Base-by-base conservation (phyloP, 2,888 invertebrate genomes). In the Mythimna vitellina region DNA sequence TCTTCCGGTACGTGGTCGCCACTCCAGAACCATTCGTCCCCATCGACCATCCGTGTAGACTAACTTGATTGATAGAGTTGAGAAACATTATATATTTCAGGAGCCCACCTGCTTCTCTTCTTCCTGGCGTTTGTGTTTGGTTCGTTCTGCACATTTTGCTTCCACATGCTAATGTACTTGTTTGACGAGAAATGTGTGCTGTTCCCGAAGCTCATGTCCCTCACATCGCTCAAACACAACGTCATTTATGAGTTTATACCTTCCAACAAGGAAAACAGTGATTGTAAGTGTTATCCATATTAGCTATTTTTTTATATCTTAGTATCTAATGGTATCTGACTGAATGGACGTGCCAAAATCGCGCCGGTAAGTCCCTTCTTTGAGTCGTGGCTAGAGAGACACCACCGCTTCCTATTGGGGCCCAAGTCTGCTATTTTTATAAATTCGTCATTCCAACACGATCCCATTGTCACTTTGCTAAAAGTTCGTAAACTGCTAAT, bases 121-220 rank as follows among this genome's bases (percentile, higher is more conserved):
- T 95, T 95, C 82, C 79, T 96, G 84, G 92, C 95, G 9, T 96
- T 96, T 77, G 92, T 96, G 2, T 96, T 95, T 71, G 96, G 96
- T 14, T 94, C 94, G 3, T 94, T 95, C 87, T 96, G 95, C 88
- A 95, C 96, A 0, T 95, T 95, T 85, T 95, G 94, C 86, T 95
- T 96, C 85, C 94, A 96, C 87, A 92, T 95, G 92, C 88, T 96
- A 35, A 96, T 95, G 94, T 95, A 94, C 80, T 86, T 96, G 73
- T 96, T 96, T 71, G 95, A 96, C 65, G 94, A 95, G 80, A 94
- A 95, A 70, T 96, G 96, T 78, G 95, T 96, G 53, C 87, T 96
- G 42, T 96, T 91, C 72, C 96, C 96, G 5, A 95, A 94, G 64
- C 86, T 96, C 0, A 86, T 95, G 38, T 92, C 93, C 0, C 83